A percentile compares a stretch with the other conserved stretches of the same genome.
phyloP scores from a whole-genome alignment of 2,888 invertebrate genomes.

The Rhagonycha lutea region DNA sequence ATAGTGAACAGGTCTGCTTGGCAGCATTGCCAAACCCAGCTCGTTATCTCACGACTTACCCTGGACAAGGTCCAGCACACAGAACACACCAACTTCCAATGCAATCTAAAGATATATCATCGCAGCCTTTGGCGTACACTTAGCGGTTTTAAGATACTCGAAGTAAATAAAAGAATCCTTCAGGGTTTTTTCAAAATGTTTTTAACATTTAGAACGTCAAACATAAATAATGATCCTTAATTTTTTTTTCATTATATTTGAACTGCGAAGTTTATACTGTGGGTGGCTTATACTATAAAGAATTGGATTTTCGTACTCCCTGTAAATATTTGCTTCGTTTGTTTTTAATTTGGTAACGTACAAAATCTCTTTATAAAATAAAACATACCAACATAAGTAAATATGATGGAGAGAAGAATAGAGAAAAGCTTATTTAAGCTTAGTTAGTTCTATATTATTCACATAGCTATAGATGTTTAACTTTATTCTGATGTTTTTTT shows the following conservation, averaged over 20 bases:
- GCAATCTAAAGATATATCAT: constrained; percentile 38
- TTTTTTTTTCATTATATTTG: background rate
- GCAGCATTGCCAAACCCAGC: constrained; percentile 29
- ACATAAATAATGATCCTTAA: constrained; percentile 11
- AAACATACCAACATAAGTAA: too few species aligned
- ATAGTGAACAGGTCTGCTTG: constrained; percentile 18
- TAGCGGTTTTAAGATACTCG: constrained; percentile 5
- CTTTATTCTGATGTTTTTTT: too few species aligned
- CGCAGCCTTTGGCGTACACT: constrained; percentile 15
- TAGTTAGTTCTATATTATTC: too few species aligned
- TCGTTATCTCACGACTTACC: constrained; percentile 39
- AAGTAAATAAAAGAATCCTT: constrained; percentile 6
- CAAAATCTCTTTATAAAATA: background rate
- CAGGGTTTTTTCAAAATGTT: background rate
- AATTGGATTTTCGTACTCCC: background rate
- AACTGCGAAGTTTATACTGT: background rate
- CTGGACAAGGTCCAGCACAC: constrained; percentile 37
- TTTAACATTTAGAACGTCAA: constrained; percentile 9
- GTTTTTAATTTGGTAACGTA: background rate
- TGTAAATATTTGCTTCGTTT: background rate
- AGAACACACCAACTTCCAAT: constrained; percentile 31
- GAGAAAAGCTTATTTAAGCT: too few species aligned
- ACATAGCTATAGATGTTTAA: too few species aligned
- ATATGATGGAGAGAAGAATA: too few species aligned
- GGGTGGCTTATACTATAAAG: background rate